phyloP scores from a whole-genome alignment of 1,140 invertebrate genomes.

The Campoletis sonorensis region DNA sequence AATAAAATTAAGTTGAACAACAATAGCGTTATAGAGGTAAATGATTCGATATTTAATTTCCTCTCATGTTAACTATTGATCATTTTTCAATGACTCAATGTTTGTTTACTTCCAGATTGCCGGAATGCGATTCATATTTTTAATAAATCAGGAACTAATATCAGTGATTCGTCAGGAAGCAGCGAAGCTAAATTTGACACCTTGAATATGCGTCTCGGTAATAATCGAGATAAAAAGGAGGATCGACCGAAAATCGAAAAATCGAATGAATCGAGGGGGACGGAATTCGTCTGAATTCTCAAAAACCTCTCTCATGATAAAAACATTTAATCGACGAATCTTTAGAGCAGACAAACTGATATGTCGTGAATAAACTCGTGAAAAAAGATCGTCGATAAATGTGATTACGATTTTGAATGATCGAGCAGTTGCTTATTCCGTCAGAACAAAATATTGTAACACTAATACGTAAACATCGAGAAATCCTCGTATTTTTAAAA shows the following conservation, averaged over 20 bases:
- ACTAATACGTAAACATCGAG: neutral
- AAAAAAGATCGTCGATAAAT: too few species aligned
- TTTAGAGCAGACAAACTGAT: too few species aligned
- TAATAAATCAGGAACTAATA: slow-evolving; percentile 94
- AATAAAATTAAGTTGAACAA: slow-evolving; percentile 93
- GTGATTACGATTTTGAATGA: too few species aligned
- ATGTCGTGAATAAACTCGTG: too few species aligned
- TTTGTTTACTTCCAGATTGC: slow-evolving; percentile 82
- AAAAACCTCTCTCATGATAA: too few species aligned
- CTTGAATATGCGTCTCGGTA: slow-evolving; percentile 56
- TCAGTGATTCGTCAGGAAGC: slow-evolving; percentile 90
- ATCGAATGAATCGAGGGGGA: neutral
- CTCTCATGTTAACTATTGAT: slow-evolving; percentile 1
- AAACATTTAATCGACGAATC: too few species aligned
- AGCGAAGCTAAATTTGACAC: slow-evolving; percentile 82
- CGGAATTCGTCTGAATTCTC: neutral
- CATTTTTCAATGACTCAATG: slow-evolving; percentile 24
- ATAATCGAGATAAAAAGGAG: neutral
- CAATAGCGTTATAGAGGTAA: slow-evolving; percentile 95
- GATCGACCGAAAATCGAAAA: too few species aligned
- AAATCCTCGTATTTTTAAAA: slow-evolving; percentile 10
- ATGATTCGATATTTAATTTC: neutral
- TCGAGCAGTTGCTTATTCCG: neutral
- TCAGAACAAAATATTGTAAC: neutral
- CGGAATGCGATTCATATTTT: slow-evolving; percentile 93